These are phyloP conservation scores for Porites lobata DNA, from an alignment of 92 coral and sea anemone genomes.

Conservation along the genomic window DNA sequence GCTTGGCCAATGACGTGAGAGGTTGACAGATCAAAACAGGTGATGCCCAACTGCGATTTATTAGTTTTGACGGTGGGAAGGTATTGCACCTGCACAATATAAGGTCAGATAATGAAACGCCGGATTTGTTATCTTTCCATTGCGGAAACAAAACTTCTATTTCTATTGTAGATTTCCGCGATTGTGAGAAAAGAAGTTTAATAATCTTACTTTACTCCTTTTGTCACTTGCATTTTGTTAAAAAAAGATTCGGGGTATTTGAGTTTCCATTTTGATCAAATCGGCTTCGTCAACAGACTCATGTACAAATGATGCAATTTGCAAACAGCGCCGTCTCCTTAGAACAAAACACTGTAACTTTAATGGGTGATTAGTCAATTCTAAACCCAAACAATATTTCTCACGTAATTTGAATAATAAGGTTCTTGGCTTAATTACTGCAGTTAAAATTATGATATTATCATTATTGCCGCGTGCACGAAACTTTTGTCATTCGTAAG, in stretches of 20 bases:
- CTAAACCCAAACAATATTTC: not conserved
- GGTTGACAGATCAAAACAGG: conserved; percentile 32
- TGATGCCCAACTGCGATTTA: conserved; percentile 13
- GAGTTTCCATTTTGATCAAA: not conserved
- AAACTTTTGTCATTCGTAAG: too few relatives aligned
- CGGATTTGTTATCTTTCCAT: not conserved
- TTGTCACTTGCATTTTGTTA: not conserved
- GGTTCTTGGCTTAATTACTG: not conserved
- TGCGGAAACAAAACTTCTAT: not conserved
- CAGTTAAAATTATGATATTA: too few relatives aligned
- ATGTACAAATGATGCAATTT: not conserved
- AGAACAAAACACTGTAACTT: not conserved
- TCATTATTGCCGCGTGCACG: not conserved
- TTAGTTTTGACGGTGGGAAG: not conserved
- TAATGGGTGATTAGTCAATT: not conserved
- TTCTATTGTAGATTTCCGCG: too few relatives aligned
- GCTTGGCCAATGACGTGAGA: conserved; percentile 1
- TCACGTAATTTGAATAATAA: not conserved
- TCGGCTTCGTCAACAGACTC: not conserved
- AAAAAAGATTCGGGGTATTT: not conserved
- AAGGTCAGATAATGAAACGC: not conserved
- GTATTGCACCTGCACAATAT: conserved; percentile 17
- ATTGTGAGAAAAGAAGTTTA: not conserved
- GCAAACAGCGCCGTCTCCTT: not conserved
- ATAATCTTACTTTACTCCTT: not conserved